These are phyloP conservation scores for Nemotelus nigrinus DNA, from an alignment of 2,888 invertebrate genomes.

Conservation along the genomic window DNA sequence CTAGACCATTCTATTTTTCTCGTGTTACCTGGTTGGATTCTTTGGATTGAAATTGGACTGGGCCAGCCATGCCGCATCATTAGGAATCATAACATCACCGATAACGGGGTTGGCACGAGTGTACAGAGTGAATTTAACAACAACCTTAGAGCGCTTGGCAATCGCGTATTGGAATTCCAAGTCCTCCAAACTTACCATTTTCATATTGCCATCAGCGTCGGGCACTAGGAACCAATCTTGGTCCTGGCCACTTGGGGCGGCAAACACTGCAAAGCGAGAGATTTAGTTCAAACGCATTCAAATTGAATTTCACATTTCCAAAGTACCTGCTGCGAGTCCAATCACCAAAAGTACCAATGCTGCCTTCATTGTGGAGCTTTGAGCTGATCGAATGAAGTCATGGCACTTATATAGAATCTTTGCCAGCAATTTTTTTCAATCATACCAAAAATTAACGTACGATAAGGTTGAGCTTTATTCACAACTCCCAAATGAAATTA, in stretches of 20 bases:
- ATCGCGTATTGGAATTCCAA: background rate
- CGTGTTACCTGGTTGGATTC: constrained; percentile 49
- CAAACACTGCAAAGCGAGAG: background rate
- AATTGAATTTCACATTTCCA: background rate
- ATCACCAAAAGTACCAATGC: background rate
- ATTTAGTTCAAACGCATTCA: background rate
- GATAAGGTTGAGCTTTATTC: too few species aligned
- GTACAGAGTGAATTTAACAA: constrained; percentile 55
- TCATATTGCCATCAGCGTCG: constrained; percentile 7
- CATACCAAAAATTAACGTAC: too few species aligned
- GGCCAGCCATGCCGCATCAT: constrained; percentile 48
- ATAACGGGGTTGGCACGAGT: constrained; percentile 55
- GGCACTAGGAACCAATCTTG: constrained; percentile 27
- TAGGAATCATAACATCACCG: constrained; percentile 49
- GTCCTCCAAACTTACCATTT: constrained; percentile 2
- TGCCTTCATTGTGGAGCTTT: background rate
- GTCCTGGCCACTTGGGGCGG: background rate
- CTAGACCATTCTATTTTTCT: background rate
- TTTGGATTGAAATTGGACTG: constrained; percentile 53
- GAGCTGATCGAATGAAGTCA: too few species aligned
- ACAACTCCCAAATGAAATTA: too few species aligned
- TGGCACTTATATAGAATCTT: too few species aligned
- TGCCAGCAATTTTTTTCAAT: too few species aligned
- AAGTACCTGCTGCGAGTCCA: background rate
- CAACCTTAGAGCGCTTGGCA: background rate